Conservation (phyloP, 2,888 invertebrate species). For the Eupsilia transversa region DNA sequence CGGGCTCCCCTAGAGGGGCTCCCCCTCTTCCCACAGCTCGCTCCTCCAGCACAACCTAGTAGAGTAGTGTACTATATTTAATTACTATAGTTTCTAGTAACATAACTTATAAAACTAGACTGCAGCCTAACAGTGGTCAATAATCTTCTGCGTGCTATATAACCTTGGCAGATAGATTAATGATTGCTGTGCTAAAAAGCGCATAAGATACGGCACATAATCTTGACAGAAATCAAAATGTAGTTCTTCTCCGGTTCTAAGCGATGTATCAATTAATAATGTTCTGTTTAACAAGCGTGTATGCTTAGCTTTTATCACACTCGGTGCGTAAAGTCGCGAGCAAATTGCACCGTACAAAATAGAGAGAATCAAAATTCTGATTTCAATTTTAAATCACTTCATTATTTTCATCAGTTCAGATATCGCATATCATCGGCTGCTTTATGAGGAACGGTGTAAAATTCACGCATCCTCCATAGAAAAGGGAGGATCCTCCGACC, state of each 20-base stretch:
- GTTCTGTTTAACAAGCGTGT: background rate
- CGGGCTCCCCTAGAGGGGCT: background rate
- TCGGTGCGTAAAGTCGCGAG: background rate
- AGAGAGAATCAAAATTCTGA: background rate
- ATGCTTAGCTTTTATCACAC: background rate
- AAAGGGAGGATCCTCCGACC: too few species aligned
- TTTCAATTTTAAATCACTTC: background rate
- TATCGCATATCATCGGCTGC: background rate
- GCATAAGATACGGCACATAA: background rate
- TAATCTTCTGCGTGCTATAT: background rate
- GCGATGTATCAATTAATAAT: background rate
- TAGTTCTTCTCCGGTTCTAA: background rate
- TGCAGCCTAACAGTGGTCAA: background rate
- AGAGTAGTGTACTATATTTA: constrained; percentile 40
- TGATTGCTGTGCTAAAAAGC: background rate
- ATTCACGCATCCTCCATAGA: too few species aligned
- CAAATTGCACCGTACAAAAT: background rate
- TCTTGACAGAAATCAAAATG: background rate
- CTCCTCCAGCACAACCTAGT: background rate
- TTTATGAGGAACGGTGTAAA: too few species aligned
- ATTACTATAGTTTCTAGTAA: constrained; percentile 6
- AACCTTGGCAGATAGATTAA: background rate
- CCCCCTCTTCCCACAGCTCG: background rate
- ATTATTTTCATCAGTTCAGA: background rate
- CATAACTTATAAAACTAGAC: background rate